phyloP scores from a whole-genome alignment of 2,797 vertebrate genomes.

The Erithacus rubecula region DNA sequence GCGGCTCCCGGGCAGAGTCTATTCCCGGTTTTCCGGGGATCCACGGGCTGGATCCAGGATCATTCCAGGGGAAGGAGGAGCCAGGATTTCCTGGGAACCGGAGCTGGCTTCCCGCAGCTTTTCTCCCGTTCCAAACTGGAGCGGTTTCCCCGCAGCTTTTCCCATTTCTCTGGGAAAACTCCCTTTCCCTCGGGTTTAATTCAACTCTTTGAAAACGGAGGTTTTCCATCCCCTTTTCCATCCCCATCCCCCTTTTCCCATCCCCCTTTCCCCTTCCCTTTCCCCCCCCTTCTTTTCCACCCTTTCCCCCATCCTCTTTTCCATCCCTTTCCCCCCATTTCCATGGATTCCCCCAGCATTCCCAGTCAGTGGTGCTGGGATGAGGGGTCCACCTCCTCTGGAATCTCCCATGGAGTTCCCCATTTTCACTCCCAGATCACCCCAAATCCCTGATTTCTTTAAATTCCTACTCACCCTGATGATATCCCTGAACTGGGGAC shows the following conservation, averaged over 20 bases:
- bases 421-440: fast-evolving
- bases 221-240: background rate
- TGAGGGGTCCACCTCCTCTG: no score
- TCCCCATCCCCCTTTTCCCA: fast-evolving
- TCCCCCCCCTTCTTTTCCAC: no score
- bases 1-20: background rate
- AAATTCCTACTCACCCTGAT: no score
- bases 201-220: fast-evolving
- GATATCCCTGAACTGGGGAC: no score
- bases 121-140: no score
- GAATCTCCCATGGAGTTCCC: background rate
- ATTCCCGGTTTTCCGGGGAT: background rate
- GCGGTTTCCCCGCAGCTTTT: background rate
- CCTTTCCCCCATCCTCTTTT: background rate
- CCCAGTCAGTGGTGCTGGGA: background rate
- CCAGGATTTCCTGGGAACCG: background rate
- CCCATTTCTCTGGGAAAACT: no score
- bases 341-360: background rate
- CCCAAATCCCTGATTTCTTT: fast-evolving
- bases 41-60: background rate
- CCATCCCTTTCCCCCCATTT: background rate
- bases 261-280: no score
- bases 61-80: background rate
- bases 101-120: background rate
- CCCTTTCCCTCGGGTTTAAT: background rate